Base-by-base conservation (phyloP, 2,888 invertebrate species). In the Leucoptera coffeella region DNA sequence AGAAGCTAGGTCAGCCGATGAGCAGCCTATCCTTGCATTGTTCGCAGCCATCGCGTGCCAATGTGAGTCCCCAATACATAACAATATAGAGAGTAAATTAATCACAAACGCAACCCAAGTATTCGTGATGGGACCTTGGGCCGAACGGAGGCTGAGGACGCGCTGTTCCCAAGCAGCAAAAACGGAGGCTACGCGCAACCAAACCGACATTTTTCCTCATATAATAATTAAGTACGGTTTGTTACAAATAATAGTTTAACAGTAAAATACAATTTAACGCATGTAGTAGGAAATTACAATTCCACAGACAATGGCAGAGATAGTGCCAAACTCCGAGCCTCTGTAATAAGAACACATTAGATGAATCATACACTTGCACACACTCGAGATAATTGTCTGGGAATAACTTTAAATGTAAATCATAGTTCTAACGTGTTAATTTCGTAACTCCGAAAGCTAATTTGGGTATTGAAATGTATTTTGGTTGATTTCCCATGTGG, bases 401-500 rank as follows among this genome's bases (percentile, higher is more conserved):
- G 65, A 62, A 57, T 50, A 38, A 53, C 52, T 47, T 40, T 38
- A 56, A 53, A 59, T 61, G 61, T 59, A 56, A 61, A 60, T 62
- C 52, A 56, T 47, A 37, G 41, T 34, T 35, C 38, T 45, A 53
- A 62, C 51, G 55, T 52, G 62, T 60, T 67, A 59, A 65, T 65
- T 64, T 57, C 47, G 50, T 51, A 55, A 56, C 53, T 46, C 51
- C 48, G 46, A 52, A 40, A 50, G 55, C 60, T 62, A 64, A 62
- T 64, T 59, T 50, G 52, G 44, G 59, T 61, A 64, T 67, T 61
- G 64, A 57, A 65, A 67, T 65, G 61, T 58, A 50, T 60, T 65
- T 65, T 67, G 58, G 60, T 57, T 64, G 47, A 53, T 54, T 64
- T 61, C 62, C 57, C 59, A 55, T 48, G 43, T 38, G 38, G 40